Conservation (phyloP, 2,888 invertebrate species). For the Drosophila acutilabella region DNA sequence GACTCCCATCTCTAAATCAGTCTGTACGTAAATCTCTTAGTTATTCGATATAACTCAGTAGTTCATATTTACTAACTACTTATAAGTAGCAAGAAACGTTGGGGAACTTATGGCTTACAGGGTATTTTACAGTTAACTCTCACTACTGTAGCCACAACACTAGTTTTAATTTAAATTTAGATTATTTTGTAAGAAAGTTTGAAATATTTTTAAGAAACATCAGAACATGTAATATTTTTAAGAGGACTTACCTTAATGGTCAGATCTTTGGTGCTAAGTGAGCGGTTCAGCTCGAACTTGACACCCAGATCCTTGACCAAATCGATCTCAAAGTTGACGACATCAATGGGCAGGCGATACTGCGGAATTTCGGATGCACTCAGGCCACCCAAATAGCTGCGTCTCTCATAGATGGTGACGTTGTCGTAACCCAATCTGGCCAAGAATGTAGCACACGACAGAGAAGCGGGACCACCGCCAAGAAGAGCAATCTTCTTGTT, state of each 20-base stretch:
- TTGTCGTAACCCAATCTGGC: slow-evolving; percentile 96
- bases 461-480: slow-evolving; percentile 98
- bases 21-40: too few relatives aligned
- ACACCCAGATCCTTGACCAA: slow-evolving; percentile 97
- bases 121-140: too few relatives aligned
- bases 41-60: too few relatives aligned
- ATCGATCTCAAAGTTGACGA: slow-evolving; percentile 96
- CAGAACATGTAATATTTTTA: not conserved
- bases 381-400: slow-evolving; percentile 94
- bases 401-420: slow-evolving; percentile 96
- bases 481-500: slow-evolving; percentile 91
- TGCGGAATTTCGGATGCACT: slow-evolving; percentile 98
- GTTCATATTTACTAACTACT: too few relatives aligned
- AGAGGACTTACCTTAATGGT: slow-evolving; percentile 88
- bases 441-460: slow-evolving; percentile 98
- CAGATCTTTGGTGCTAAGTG: slow-evolving; percentile 90
- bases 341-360: slow-evolving; percentile 96
- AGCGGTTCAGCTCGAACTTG: slow-evolving; percentile 91
- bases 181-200: too few relatives aligned
- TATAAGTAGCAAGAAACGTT: too few relatives aligned
- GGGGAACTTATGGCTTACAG: too few relatives aligned
- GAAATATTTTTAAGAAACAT: too few relatives aligned
- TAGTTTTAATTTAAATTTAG: too few relatives aligned
- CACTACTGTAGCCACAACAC: too few relatives aligned
- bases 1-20: too few relatives aligned